phyloP scores from a whole-genome alignment of 35 echinoderm and acorn worm species.

The Lytechinus variegatus region DNA sequence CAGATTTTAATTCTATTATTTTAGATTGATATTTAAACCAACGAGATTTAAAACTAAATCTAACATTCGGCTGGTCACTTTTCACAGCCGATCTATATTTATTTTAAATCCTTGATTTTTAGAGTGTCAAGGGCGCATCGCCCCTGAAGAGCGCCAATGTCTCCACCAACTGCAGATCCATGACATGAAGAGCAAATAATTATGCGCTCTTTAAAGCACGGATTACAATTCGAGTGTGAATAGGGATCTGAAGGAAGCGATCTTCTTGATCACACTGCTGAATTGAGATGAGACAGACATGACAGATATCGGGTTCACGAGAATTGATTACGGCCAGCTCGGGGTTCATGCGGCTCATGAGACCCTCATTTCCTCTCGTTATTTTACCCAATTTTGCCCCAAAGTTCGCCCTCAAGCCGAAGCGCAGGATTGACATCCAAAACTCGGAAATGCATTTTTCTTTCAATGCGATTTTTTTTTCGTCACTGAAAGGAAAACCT shows the following conservation, averaged over 20 bases:
- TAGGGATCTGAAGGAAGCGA: not conserved
- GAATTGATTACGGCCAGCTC: not conserved
- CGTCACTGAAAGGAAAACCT: not conserved
- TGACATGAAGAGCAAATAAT: no score
- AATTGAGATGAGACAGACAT: not conserved
- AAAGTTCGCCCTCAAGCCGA: not conserved
- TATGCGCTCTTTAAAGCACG: no score
- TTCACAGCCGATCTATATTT: no score
- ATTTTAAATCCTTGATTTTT: no score
- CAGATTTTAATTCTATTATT: no score
- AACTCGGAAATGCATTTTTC: not conserved
- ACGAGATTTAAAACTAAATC: no score
- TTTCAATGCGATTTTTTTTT: no score
- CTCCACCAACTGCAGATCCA: no score
- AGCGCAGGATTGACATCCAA: not conserved
- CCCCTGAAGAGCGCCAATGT: no score
- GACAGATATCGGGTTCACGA: not conserved
- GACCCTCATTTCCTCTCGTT: constrained; percentile 1
- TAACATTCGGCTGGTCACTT: no score
- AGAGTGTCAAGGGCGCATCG: no score
- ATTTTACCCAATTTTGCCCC: constrained; percentile 10
- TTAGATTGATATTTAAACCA: no score
- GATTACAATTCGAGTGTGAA: not conserved
- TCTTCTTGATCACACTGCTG: not conserved
- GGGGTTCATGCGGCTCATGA: not conserved